Evolutionary conservation across 2,888 invertebrate genomes (phyloP).

Genomic region (Stenotaenia linearis): DNA sequence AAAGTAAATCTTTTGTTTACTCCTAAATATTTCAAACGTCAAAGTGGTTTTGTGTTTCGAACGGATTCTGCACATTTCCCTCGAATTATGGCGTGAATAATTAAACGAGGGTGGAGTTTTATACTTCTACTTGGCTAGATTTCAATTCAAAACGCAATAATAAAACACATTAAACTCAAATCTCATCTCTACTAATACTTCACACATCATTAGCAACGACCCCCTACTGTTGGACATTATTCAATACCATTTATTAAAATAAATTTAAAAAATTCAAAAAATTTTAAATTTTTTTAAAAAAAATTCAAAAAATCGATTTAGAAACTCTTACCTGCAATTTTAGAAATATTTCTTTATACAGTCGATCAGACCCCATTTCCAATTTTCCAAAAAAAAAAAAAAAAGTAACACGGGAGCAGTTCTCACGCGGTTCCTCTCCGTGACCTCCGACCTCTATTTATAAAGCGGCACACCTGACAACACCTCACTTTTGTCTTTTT

Average conservation of each 20-base stretch:
- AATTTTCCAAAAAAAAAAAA: no score
- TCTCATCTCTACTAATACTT: neutral
- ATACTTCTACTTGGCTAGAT: neutral
- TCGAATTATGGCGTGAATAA: neutral
- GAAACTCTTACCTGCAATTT: neutral
- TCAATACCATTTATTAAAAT: neutral
- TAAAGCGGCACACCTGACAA: neutral
- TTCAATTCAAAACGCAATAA: neutral
- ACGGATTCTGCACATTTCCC: neutral
- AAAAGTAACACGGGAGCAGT: neutral
- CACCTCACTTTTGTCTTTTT: neutral
- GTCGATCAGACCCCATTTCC: neutral
- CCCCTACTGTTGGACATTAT: no score
- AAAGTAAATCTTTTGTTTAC: neutral
- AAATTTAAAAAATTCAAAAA: neutral
- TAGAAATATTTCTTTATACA: neutral
- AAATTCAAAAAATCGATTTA: neutral
- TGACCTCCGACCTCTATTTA: neutral
- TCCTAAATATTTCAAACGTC: neutral
- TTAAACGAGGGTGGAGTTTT: neutral
- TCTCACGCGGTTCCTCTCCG: neutral
- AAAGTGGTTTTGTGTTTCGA: neutral
- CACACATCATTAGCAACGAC: neutral
- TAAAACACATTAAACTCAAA: neutral
- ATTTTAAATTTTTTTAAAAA: neutral